A percentile compares a stretch with the other conserved stretches of the same genome.
These are phyloP conservation scores for Phenganax stokvisi DNA, from an alignment of 92 coral and sea anemone species.

Conservation along the genomic window DNA sequence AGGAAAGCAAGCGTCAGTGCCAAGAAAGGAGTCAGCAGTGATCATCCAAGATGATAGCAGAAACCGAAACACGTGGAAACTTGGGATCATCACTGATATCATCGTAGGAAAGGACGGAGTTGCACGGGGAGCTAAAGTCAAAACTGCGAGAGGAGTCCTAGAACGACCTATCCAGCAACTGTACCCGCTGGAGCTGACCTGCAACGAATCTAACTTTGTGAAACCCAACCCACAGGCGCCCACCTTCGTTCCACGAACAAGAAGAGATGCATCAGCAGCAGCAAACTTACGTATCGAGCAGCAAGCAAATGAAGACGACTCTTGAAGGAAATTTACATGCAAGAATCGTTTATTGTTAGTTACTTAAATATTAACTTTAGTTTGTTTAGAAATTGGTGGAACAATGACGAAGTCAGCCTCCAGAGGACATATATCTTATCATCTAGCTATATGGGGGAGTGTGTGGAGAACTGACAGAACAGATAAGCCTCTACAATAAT, in stretches of 20 bases:
- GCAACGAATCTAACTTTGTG: not conserved
- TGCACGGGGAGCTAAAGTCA: conserved; percentile 15
- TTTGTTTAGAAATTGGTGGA: too few relatives aligned
- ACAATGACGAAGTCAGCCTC: too few relatives aligned
- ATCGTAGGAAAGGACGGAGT: conserved; percentile 11
- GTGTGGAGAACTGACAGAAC: too few relatives aligned
- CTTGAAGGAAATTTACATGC: too few relatives aligned
- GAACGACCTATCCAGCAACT: conserved; percentile 23
- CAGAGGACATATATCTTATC: too few relatives aligned
- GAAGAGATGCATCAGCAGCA: not conserved
- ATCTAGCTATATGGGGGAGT: too few relatives aligned
- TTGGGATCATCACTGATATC: not conserved
- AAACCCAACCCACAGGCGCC: not conserved
- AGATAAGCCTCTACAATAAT: too few relatives aligned
- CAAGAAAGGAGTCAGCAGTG: conserved; percentile 6
- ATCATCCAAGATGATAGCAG: not conserved
- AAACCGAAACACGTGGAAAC: conserved; percentile 5
- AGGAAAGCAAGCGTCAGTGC: conserved; percentile 1
- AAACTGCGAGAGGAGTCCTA: not conserved
- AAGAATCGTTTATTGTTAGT: too few relatives aligned
- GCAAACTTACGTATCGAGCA: not conserved
- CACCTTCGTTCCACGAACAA: not conserved
- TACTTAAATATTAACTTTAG: too few relatives aligned
- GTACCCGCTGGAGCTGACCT: conserved; percentile 15
- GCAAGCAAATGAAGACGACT: too few relatives aligned